These are phyloP conservation scores for Tetragonisca angustula DNA, from an alignment of 2,888 invertebrate genomes.

Conservation along the genomic window DNA sequence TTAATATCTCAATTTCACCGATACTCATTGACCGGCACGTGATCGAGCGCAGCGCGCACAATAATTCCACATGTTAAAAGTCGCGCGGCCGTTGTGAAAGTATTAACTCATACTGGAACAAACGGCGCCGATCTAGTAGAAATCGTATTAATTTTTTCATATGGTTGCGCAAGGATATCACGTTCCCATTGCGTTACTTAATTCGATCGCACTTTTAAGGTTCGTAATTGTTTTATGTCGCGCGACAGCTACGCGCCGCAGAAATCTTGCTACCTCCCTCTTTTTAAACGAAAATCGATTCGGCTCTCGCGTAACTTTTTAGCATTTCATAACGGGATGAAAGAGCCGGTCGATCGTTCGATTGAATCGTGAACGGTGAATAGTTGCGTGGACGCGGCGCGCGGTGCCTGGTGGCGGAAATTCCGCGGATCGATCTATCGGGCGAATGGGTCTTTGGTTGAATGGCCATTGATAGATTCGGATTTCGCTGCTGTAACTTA, in stretches of 20 bases:
- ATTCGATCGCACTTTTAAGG: not conserved
- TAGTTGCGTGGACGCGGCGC: constrained; percentile 18
- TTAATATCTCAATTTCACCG: constrained; percentile 42
- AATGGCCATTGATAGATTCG: constrained; percentile 30
- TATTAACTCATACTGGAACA: constrained; percentile 1
- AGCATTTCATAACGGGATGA: constrained; percentile 30
- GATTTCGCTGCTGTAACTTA: constrained; percentile 29
- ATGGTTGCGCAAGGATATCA: not conserved
- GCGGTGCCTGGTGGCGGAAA: constrained; percentile 32
- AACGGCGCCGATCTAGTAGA: not conserved
- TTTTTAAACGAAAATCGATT: constrained; percentile 4
- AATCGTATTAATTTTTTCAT: constrained; percentile 10
- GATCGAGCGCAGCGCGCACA: not conserved
- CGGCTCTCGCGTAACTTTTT: constrained; percentile 16
- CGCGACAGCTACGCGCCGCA: too few species aligned
- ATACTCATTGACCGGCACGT: constrained; percentile 13
- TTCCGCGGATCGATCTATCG: constrained; percentile 40
- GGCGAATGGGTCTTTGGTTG: not conserved
- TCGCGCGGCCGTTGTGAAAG: constrained; percentile 21
- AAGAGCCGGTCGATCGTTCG: constrained; percentile 34
- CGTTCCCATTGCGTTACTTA: not conserved
- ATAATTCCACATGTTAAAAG: constrained; percentile 20
- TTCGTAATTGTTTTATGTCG: not conserved
- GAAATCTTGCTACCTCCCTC: not conserved
- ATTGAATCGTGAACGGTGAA: constrained; percentile 40